Evolutionary conservation across 1,140 invertebrate genomes (phyloP).

Genomic region (Lycorma delicatula): DNA sequence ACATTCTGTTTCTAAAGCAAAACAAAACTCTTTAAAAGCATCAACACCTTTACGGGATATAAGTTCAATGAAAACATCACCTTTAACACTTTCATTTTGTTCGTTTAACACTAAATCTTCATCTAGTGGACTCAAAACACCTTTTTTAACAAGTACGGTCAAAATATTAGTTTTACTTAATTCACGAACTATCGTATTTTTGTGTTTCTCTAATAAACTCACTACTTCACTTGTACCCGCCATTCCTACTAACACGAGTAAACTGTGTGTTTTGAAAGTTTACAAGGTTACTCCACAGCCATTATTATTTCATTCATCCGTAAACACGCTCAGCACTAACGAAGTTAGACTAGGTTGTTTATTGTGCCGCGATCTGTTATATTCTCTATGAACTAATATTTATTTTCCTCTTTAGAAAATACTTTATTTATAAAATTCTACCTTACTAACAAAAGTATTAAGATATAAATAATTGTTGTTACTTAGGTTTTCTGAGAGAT

Average conservation of each 20-base stretch:
- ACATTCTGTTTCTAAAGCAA: slow-evolving; percentile 44
- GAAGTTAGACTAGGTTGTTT: too few species aligned
- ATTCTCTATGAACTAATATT: too few species aligned
- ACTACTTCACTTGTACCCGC: slow-evolving; percentile 35
- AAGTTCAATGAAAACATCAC: slow-evolving; percentile 42
- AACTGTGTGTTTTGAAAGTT: slow-evolving; percentile 8
- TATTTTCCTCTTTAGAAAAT: too few species aligned
- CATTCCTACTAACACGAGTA: slow-evolving; percentile 23
- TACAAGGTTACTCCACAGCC: too few species aligned
- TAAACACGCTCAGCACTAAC: too few species aligned
- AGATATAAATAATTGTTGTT: too few species aligned
- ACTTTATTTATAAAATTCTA: too few species aligned
- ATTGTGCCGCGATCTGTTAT: too few species aligned
- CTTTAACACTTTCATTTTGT: slow-evolving; percentile 22
- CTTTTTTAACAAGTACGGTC: slow-evolving; percentile 35
- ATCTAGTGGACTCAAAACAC: slow-evolving; percentile 36
- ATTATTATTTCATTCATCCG: too few species aligned
- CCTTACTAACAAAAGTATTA: too few species aligned
- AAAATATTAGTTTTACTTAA: slow-evolving; percentile 36
- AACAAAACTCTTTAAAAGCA: slow-evolving; percentile 46
- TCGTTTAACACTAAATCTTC: slow-evolving; percentile 33
- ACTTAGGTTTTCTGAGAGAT: too few species aligned
- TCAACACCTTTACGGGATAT: slow-evolving; percentile 44
- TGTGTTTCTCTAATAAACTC: slow-evolving; percentile 35
- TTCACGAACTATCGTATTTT: slow-evolving; percentile 33